Conservation (phyloP, 2,113 vertebrate genomes). For the Charina bottae region DNA sequence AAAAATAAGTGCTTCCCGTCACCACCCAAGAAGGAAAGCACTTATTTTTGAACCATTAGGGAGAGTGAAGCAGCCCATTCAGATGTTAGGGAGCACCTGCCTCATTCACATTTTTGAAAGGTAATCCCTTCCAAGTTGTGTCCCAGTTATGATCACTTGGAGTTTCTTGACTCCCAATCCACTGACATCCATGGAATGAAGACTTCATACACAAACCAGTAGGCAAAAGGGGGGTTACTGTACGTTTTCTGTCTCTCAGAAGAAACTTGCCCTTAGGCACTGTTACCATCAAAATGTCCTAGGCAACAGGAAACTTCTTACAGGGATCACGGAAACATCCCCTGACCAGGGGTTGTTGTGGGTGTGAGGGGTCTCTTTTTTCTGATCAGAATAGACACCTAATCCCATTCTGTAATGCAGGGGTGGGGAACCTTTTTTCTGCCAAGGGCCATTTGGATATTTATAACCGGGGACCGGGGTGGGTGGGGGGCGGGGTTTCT, state of each 20-base stretch:
- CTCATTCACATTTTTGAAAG: too few species aligned
- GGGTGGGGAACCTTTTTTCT: too few species aligned
- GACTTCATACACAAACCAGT: too few species aligned
- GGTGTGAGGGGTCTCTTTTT: background rate
- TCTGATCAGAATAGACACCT: background rate
- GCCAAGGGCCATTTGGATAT: too few species aligned
- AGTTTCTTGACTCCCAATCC: too few species aligned
- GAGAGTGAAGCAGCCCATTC: background rate
- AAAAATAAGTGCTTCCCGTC: background rate
- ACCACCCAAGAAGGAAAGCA: background rate
- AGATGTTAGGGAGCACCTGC: too few species aligned
- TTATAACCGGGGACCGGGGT: too few species aligned
- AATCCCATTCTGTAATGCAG: background rate
- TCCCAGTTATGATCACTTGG: too few species aligned
- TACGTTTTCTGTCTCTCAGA: background rate
- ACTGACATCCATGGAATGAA: too few species aligned
- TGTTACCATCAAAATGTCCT: background rate
- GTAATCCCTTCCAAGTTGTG: too few species aligned
- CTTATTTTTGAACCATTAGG: background rate
- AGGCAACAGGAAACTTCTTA: background rate
- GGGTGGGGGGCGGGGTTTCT: too few species aligned
- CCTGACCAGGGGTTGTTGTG: background rate
- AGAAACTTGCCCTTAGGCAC: background rate
- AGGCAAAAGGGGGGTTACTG: background rate
- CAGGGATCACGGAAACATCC: background rate